phyloP scores from a whole-genome alignment of 2,888 invertebrate genomes.

The Empis stercorea region DNA sequence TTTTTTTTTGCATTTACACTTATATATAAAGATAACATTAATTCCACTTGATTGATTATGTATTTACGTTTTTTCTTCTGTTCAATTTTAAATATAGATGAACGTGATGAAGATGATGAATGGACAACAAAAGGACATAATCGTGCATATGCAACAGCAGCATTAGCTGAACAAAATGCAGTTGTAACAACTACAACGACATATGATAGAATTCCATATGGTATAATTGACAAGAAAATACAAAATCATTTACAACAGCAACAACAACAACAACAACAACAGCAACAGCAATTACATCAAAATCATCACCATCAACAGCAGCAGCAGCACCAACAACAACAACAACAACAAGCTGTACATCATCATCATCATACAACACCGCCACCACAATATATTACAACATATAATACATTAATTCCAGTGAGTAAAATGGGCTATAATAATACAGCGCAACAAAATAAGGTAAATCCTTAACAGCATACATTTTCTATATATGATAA shows the following conservation, averaged over 20 bases:
- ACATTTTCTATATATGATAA: no score
- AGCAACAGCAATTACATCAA: constrained; percentile 9
- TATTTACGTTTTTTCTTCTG: no score
- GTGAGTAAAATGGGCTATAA: constrained; percentile 32
- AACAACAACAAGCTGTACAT: constrained; percentile 16
- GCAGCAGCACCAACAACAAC: constrained; percentile 13
- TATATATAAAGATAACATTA: no score
- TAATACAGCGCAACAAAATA: constrained; percentile 24
- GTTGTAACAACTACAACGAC: constrained; percentile 28
- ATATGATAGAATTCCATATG: constrained; percentile 34
- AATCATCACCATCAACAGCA: constrained; percentile 12
- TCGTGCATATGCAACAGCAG: constrained; percentile 34
- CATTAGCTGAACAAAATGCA: constrained; percentile 35
- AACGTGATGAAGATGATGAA: constrained; percentile 35
- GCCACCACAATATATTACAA: constrained; percentile 26
- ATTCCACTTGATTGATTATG: no score
- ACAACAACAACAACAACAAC: constrained; percentile 13
- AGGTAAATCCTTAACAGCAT: neutral
- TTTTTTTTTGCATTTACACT: no score
- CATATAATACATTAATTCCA: constrained; percentile 35
- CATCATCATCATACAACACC: constrained; percentile 20
- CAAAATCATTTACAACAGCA: constrained; percentile 20
- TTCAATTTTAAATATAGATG: no score
- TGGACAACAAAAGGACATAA: constrained; percentile 34
- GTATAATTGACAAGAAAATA: constrained; percentile 29